Evolutionary conservation across 2,113 vertebrate species (phyloP).

Genomic region (Leptosomus discolor): DNA sequence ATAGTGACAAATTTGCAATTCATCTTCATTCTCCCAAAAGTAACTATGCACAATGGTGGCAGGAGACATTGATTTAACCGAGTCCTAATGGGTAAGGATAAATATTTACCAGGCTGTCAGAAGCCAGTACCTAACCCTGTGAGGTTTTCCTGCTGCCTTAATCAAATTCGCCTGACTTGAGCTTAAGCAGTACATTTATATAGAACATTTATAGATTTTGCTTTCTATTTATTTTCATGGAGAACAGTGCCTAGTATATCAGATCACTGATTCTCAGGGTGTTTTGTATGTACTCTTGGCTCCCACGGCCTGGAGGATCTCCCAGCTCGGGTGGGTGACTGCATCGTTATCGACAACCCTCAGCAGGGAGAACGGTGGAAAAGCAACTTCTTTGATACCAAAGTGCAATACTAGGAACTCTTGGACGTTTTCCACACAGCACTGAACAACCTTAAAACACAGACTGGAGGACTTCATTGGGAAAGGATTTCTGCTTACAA

Average conservation of each 20-base stretch:
- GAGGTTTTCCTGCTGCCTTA: neutral
- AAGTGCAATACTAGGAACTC: neutral
- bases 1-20: neutral
- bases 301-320: fast-evolving
- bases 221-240: neutral
- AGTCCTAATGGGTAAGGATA: neutral
- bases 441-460: neutral
- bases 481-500: neutral
- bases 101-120: neutral
- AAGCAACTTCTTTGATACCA: neutral
- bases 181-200: neutral
- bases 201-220: neutral
- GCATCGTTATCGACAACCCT: fast-evolving
- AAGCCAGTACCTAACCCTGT: neutral
- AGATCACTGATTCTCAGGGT: no score
- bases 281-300: neutral
- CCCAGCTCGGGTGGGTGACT: no score
- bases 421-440: neutral
- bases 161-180: neutral
- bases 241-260: neutral
- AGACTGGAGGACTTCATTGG: neutral
- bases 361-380: neutral
- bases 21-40: neutral
- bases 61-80: neutral
- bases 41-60: neutral